Conservation (phyloP, 2,113 vertebrate genomes). For the Bos javanicus region DNA sequence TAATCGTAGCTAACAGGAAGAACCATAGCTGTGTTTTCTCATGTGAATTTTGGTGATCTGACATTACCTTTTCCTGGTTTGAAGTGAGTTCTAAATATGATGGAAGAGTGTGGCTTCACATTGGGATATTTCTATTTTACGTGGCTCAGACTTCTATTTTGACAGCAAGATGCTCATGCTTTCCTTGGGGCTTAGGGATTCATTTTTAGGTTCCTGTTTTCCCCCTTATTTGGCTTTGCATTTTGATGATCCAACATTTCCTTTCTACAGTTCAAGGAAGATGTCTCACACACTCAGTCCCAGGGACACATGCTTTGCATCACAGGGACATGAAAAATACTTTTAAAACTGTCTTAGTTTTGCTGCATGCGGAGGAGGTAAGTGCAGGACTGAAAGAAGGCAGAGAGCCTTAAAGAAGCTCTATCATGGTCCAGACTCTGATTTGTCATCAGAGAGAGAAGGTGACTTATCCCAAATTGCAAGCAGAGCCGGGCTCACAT, state of each 20-base stretch:
- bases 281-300: background rate
- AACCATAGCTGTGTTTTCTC: conserved; percentile 44
- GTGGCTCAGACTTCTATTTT: conserved; percentile 12
- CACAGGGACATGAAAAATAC: background rate
- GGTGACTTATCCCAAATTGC: no score
- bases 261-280: conserved; percentile 41
- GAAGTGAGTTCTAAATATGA: conserved; percentile 31
- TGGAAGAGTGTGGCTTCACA: background rate
- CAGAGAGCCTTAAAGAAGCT: fast-evolving
- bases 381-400: no score
- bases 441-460: background rate
- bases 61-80: conserved; percentile 32
- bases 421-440: fast-evolving
- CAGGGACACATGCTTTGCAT: background rate
- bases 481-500: background rate
- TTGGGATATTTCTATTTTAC: background rate
- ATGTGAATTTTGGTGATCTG: conserved; percentile 57
- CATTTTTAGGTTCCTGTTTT: background rate
- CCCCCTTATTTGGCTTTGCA: conserved; percentile 29
- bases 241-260: conserved; percentile 13
- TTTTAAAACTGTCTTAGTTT: background rate
- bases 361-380: no score
- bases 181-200: conserved; percentile 39
- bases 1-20: conserved; percentile 46
- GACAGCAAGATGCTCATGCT: background rate